Base-by-base conservation (phyloP, 1,140 invertebrate genomes). In the Conus betulinus region DNA sequence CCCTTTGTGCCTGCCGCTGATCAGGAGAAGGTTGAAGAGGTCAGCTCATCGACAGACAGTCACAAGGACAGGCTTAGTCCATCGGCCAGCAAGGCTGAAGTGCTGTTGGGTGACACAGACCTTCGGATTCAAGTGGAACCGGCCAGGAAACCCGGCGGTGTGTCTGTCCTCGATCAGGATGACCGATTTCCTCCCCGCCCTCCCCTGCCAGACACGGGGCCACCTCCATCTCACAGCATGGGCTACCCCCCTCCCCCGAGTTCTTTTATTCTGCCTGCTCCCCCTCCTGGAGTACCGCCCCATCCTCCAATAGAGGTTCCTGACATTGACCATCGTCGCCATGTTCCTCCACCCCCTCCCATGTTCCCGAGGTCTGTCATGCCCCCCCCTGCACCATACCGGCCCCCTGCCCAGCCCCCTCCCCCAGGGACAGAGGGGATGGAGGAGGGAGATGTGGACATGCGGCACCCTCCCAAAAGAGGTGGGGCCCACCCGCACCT, bases 361-460 rank as follows among this genome's bases (percentile, higher is more conserved):
- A 27, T 51, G 51, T 83, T 8, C 60, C 27, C 67, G 6, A 3
- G 63, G 53, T 5, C 76, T 23, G 57, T 85, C 84, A 53, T 60
- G 53, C 13, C 53, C 81, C 55, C 52, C 20, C 20, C 27, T 25
- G 51, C 67, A 23, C 17, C 76, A 17, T 23, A 76, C 60, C 39
- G 89, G 25, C n/a, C 81, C 52, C 5, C 78, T 17, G 17, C 55
- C 10, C 89, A 88, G 51, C 89, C 89, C 25, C 89, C 89, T 25
- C 89, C 89, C 4, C 89, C 89, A 15, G 89, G 89, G 17, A 90
- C 89, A 20, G 89, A 90, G 63, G 57, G 27, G 6, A 15, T 27
- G 23, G 55, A n/a, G 1, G 78, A 81, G 17, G 78, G 55, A 5
- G 87, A 88, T 55, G 81, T 88, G 27, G 87, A 88, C 63, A 82